Percentiles rank a stretch among this genome's conserved stretches.
These are phyloP conservation scores for Theocolax elegans DNA, from an alignment of 1,140 invertebrate species.

Conservation along the genomic window DNA sequence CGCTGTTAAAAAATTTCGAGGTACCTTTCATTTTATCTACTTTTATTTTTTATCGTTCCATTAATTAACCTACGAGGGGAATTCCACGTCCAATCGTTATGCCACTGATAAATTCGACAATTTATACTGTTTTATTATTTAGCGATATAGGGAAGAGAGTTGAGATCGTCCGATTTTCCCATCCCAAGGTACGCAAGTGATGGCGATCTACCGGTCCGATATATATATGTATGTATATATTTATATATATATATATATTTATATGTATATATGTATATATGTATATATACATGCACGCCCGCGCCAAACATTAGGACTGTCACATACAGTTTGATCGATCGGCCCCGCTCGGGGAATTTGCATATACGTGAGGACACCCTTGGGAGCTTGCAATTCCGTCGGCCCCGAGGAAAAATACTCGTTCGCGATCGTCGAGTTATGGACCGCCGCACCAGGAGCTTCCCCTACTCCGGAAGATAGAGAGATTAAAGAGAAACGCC, in stretches of 20 bases:
- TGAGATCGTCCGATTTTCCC: slow-evolving; percentile 9
- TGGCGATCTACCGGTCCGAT: slow-evolving; percentile 3
- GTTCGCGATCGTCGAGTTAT: background rate
- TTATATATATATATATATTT: too few species aligned
- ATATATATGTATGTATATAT: background rate
- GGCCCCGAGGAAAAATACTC: slow-evolving; percentile 5
- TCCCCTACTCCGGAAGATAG: too few species aligned
- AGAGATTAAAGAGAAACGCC: background rate
- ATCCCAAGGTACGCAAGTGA: slow-evolving; percentile 18
- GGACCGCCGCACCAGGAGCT: background rate
- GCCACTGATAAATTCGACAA: slow-evolving; percentile 15
- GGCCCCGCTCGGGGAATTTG: slow-evolving; percentile 9
- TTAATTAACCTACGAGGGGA: too few species aligned
- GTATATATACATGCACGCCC: background rate
- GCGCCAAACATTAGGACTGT: slow-evolving; percentile 16
- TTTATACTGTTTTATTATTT: slow-evolving; percentile 32
- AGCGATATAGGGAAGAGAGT: slow-evolving; percentile 6
- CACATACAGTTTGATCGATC: slow-evolving; percentile 33
- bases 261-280: background rate
- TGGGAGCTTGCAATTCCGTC: background rate
- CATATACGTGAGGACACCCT: slow-evolving; percentile 6
- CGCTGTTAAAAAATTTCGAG: too few species aligned
- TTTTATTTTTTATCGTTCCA: too few species aligned
- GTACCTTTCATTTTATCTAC: too few species aligned
- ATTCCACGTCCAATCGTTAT: slow-evolving; percentile 1